Base-by-base conservation (phyloP, 2,113 vertebrate genomes). In the Oophaga pumilio region DNA sequence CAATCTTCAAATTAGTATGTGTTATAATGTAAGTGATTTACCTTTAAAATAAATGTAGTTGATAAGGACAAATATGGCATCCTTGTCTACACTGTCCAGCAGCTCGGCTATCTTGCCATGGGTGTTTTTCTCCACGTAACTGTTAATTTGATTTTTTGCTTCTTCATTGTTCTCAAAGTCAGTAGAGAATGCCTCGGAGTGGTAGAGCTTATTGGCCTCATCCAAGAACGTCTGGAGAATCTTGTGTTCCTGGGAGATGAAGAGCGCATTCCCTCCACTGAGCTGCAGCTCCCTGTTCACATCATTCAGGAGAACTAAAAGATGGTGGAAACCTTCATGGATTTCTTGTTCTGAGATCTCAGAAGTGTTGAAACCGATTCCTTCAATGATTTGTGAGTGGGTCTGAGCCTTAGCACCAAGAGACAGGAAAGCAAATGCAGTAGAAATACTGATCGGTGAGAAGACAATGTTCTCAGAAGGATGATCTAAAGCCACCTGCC, bases 21-120 rank as follows among this genome's bases (percentile, higher is more conserved):
- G 33, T 43, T 43, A 43, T 0, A 43, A 43, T 43, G 33, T 43
- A 43, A 43, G 33, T 43, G 33, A 43, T 43, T 43, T 94, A 97
- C 97, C 96, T 93, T 91, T 95, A 87, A 95, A 94, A 89, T 93
- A 93, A 89, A 95, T 92, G 18, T 88, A 96, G 89, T 94, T 97
- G 87, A 96, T 92, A 82, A 97, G 92, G 89, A 96, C 89, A 91
- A 94, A 89, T 17, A 92, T 85, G 53, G 84, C 93, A 1, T 90
- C 73, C 68, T 92, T 60, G 53, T 96, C 91, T 88, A 95, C 88
- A n/a, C 91, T 91, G 88, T 93, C 93, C 74, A 94, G 91, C 90
- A 94, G 88, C 17, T 92, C 90, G 76, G 89, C 90, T 80, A 94
- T 94, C 91, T 92, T 94, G 90, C 92, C 91, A 2, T 95, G 81